Evolutionary conservation across 2,797 vertebrate species (phyloP), one percentile per base, ranked within the genome.

Genomic region (Poecile montanus): DNA sequence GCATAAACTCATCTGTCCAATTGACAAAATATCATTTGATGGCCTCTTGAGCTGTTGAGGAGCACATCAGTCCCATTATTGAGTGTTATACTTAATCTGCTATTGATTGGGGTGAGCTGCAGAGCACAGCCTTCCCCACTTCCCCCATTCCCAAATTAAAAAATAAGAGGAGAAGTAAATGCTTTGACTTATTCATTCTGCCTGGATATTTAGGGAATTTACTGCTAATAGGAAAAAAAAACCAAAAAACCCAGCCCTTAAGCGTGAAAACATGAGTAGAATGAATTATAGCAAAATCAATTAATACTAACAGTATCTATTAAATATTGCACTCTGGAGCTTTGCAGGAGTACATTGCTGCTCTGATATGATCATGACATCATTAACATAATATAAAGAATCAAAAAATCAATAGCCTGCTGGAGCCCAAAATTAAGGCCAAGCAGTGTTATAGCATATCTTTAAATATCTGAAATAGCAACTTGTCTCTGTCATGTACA

Each of bases 311-410:
- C 70, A 91, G 70, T 85, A 77, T 74, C 93, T 90, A 93, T 96
- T 95, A 95, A 94, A 91, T 47, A 91, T 91, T 93, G 87, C 85
- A 91, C 91, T 94, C 91, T 82, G 51, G 91, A 96, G 88, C 74
- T 94, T 96, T 96, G 85, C 40, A 21, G 94, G 88, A 91, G 67
- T 73, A 66, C 77, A 51, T 47, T 50, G 67, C 90, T 96, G 76
- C 89, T 90, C 92, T 92, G 94, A 81, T 94, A 89, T 47, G 88
- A 96, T 95, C 93, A 65, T 85, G 93, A 93, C 93, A 96, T 94
- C 88, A 95, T 96, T 96, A 96, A 96, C 91, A 81, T 95, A 93
- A 96, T 96, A 96, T 89, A 96, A 96, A 94, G 93, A 76, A 95
- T 84, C 78, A 81, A 66, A 58, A 93, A 96, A 96, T 97, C 96